Base-by-base conservation (phyloP, 2,888 invertebrate genomes). In the Sminthurinus aureus region DNA sequence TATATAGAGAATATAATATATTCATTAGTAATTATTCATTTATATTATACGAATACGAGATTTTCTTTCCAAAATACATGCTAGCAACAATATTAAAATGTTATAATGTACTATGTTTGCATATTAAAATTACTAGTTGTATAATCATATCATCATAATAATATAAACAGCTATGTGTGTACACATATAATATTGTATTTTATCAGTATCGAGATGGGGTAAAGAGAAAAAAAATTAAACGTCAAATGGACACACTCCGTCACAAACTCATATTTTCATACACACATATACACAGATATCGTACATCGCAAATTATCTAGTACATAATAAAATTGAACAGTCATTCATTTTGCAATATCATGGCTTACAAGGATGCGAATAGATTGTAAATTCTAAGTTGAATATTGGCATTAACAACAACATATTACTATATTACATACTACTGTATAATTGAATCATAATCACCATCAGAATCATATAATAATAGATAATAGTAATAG, bases 401-500 rank as follows among this genome's bases (percentile, higher is more conserved):
- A 6, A 38, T 38, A 38, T 38, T 38, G 38, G 38, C 3, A 38
- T 38, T 9, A 58, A 58, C 9, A 58, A 58, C 58, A 58, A 58
- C 18, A 38, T 38, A 38, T 38, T 38, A 38, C 38, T 38, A 38
- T 38, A 38, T 38, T 38, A 38, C n/a, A n/a, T 38, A 38, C 38
- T 38, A 38, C 38, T 38, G 38, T 6, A 58, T 58, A 73, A 73
- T 26, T 6, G 20, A 73, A 73, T 73, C 22, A 73, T 26, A 20
- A 73, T 15, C 73, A 73, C 11, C 26, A 64, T 64, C 18, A 64
- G 18, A 78, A 52, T 78, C 6, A 78, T 38, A 6, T n/a, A 11
- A 79, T n/a, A 79, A 38, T 79, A 79, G 67, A 66, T 38, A 38
- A 38, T 38, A 38, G 38, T 38, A 38, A 38, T 38, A 38, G 6